Evolutionary conservation across 92 coral and sea anemone species (phyloP).

Genomic region (Pocillopora grandis): DNA sequence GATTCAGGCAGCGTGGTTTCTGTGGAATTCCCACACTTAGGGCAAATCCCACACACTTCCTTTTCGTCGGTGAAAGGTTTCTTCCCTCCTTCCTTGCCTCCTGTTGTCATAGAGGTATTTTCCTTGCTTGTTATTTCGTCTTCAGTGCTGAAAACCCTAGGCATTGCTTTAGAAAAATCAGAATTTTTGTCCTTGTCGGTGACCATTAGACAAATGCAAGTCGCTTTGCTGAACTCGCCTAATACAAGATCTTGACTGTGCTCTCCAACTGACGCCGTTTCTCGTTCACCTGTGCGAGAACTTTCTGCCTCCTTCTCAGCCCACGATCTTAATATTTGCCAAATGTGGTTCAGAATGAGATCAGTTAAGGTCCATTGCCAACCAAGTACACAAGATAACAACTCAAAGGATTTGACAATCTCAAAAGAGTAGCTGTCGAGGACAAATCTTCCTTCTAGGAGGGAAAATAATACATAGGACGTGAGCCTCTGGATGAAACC

Average conservation of each 20-base stretch:
- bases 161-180: not conserved
- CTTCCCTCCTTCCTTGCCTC: not conserved
- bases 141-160: not conserved
- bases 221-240: not conserved
- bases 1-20: conserved; percentile 10
- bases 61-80: not conserved
- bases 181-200: not conserved
- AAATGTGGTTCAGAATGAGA: conserved; percentile 67
- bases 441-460: conserved; percentile 57
- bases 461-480: not conserved
- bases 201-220: conserved; percentile 1
- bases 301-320: not conserved
- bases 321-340: conserved; percentile 80
- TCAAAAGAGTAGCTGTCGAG: conserved; percentile 68
- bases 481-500: not conserved
- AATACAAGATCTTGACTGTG: not conserved
- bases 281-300: not conserved
- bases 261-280: not conserved
- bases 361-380: conserved; percentile 87
- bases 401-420: conserved; percentile 76
- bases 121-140: not conserved
- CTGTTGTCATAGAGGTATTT: not conserved
- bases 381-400: conserved; percentile 78
- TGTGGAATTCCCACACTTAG: conserved; percentile 14
- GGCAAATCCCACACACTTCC: not conserved